A percentile compares a stretch with the other conserved stretches of the same genome.
These are phyloP conservation scores for Falco punctatus DNA, from an alignment of 2,113 vertebrate genomes.

Conservation along the genomic window DNA sequence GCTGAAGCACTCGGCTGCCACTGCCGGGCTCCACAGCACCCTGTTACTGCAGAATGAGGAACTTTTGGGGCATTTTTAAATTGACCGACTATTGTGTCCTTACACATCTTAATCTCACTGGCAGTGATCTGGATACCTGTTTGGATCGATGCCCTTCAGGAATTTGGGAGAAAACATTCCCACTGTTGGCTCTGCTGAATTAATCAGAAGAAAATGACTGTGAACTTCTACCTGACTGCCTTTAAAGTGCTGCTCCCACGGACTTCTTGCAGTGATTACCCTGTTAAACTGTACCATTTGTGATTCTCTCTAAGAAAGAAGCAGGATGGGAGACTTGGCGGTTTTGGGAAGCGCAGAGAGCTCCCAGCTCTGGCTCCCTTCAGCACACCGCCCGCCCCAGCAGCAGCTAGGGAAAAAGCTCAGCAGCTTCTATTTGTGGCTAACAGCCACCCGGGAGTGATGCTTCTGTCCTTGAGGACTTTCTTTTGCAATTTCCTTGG, in stretches of 20 bases:
- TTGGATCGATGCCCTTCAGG: background rate
- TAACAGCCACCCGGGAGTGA: background rate
- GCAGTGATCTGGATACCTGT: background rate
- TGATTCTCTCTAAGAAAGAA: background rate
- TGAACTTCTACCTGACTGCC: background rate
- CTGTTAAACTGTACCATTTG: fast-evolving
- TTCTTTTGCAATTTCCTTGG: background rate
- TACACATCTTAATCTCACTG: background rate
- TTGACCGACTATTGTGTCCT: background rate
- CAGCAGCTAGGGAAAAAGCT: background rate
- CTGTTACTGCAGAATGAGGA: fast-evolving
- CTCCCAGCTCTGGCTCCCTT: background rate
- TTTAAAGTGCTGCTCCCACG: background rate
- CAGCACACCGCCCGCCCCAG: background rate
- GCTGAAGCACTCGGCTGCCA: background rate
- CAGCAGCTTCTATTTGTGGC: background rate
- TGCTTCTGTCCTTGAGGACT: background rate
- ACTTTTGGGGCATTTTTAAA: background rate
- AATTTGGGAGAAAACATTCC: background rate
- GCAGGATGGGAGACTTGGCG: background rate
- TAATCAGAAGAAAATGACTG: background rate
- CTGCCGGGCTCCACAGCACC: background rate
- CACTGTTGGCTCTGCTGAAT: background rate
- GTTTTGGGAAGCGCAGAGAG: background rate
- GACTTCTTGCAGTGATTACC: fast-evolving